Base-by-base conservation (phyloP, 2,888 invertebrate genomes). In the Capitulum mitella region DNA sequence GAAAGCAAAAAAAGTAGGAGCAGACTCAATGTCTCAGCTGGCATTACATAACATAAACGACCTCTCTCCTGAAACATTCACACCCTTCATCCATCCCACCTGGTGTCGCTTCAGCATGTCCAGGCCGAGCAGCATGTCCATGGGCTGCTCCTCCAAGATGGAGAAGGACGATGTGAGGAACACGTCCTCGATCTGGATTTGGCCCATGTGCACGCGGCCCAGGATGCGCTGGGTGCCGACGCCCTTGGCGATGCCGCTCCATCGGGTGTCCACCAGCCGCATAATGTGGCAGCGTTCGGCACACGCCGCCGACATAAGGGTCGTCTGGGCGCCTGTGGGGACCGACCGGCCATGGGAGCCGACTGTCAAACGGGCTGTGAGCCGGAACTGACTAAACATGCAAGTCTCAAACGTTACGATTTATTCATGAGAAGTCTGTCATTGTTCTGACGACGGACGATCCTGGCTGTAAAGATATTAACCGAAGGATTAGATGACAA, bases 61-160 rank as follows among this genome's bases (percentile, higher is more conserved):
- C n/a, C n/a, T n/a, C n/a, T n/a, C n/a, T n/a, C n/a, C n/a, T n/a
- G n/a, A n/a, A n/a, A n/a, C 54, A 54, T 19, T 5, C 54, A 54
- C 78, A 80, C 48, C 26, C 34, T 8, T n/a, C 34, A 26, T 26
- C 54, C 16, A n/a, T n/a, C n/a, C 79, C 84, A 93, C 94, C 89
- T 97, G 97, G 89, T 98, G 98, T 83, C 98, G 88, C 87, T 94
- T 96, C 0, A 99, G 89, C 97, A 98, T 98, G 85, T 99, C 98
- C 79, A 99, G 88, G 0, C 99, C 99, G 26, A 99, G 88, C 79
- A 99, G 87, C 95, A 99, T 97, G 84, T 99, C 98, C 96, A 98
- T 97, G 0, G 96, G 94, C 85, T 98, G 98, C 83, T 98, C 93
- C 85, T 97, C 95, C 77, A 99, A 89, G 61, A 99, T 96, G 48